A percentile compares a stretch with the other conserved stretches of the same genome.
phyloP scores from a whole-genome alignment of 2,797 vertebrate species.

The Rhinatrema bivittatum region DNA sequence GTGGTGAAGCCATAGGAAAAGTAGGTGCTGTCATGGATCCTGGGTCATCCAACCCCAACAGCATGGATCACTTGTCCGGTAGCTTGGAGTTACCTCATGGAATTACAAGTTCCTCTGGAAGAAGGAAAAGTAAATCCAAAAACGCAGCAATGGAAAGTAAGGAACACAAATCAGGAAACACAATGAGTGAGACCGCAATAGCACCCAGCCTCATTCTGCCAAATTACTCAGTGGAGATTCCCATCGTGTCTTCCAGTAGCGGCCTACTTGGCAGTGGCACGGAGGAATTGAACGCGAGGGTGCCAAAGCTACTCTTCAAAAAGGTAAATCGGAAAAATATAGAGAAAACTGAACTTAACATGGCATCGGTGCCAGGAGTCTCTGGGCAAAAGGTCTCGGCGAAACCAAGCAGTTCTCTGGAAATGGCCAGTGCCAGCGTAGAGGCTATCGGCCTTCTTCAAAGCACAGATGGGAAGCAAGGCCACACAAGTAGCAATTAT shows the following conservation, averaged over 20 bases:
- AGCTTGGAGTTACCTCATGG: slow-evolving; percentile 87
- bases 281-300: slow-evolving; percentile 73
- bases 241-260: slow-evolving; percentile 66
- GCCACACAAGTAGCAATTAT: slow-evolving; percentile 84
- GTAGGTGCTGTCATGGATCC: slow-evolving; percentile 73
- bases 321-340: slow-evolving; percentile 79
- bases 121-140: slow-evolving; percentile 90
- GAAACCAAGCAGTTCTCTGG: slow-evolving; percentile 70
- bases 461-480: slow-evolving; percentile 73
- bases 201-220: slow-evolving; percentile 67
- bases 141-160: slow-evolving; percentile 67
- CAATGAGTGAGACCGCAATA: slow-evolving; percentile 64
- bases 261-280: slow-evolving; percentile 64
- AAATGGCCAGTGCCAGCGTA: slow-evolving; percentile 63
- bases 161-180: slow-evolving; percentile 79
- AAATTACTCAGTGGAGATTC: slow-evolving; percentile 82
- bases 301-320: slow-evolving; percentile 88
- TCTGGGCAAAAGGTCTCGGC: slow-evolving; percentile 80
- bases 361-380: slow-evolving; percentile 67
- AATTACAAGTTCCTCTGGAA: slow-evolving; percentile 80
- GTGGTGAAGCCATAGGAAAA: slow-evolving; percentile 95
- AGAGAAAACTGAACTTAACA: slow-evolving; percentile 79
- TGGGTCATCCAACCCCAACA: slow-evolving; percentile 74
- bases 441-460: slow-evolving; percentile 84
- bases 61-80: slow-evolving; percentile 78